Percentiles rank a stretch among this genome's conserved stretches.
phyloP scores from a whole-genome alignment of 2,888 invertebrate genomes.

The Eupithecia centaureata region DNA sequence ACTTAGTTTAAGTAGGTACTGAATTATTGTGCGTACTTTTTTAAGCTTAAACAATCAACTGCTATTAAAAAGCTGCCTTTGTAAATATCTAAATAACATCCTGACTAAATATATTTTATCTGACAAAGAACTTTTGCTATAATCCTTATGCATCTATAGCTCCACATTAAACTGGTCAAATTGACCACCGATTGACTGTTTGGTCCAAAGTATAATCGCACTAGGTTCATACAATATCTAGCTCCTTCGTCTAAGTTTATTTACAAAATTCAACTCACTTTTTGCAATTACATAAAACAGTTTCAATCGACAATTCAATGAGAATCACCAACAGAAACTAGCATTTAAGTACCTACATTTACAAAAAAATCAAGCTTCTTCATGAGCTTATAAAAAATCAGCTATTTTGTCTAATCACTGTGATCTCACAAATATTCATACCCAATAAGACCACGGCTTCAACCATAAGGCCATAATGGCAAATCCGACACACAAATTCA shows the following conservation, averaged over 20 bases:
- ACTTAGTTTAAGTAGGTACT: conserved; percentile 11
- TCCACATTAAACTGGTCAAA: conserved; percentile 24
- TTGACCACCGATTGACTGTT: conserved; percentile 71
- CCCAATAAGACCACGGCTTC: conserved; percentile 5
- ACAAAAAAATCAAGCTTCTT: not conserved
- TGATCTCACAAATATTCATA: not conserved
- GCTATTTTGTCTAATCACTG: not conserved
- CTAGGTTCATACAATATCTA: conserved; percentile 47
- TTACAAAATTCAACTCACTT: conserved; percentile 45
- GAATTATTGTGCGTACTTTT: conserved; percentile 36
- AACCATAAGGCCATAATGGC: conserved; percentile 7
- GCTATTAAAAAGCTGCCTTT: conserved; percentile 20
- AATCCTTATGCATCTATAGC: not conserved
- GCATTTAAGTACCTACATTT: too few relatives aligned
- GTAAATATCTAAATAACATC: not conserved
- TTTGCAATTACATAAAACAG: too few relatives aligned
- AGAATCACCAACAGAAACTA: not conserved
- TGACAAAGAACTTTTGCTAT: not conserved
- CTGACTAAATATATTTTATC: not conserved
- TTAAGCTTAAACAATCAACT: conserved; percentile 17
- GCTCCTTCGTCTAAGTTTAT: conserved; percentile 53
- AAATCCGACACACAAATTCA: conserved; percentile 14
- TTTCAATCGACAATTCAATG: not conserved
- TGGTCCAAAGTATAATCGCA: conserved; percentile 73
- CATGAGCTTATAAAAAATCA: not conserved